Evolutionary conservation across 2,113 vertebrate genomes (phyloP).

Genomic region (Toxostoma redivivum): DNA sequence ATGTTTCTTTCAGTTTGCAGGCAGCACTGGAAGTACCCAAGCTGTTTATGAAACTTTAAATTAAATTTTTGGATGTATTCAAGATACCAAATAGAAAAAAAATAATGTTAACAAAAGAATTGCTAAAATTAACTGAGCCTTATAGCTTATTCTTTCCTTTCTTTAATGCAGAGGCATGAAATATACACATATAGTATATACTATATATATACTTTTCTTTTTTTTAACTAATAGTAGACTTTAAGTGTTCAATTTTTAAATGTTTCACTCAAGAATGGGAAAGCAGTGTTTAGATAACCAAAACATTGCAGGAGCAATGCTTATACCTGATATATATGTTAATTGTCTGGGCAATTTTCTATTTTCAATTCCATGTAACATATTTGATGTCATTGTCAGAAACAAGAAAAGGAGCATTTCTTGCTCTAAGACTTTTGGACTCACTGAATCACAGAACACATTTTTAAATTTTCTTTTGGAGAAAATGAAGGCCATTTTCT

Average conservation of each 20-base stretch:
- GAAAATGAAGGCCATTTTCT: background rate
- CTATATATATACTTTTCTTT: background rate
- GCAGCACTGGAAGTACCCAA: background rate
- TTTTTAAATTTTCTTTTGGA: background rate
- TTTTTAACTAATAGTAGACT: background rate
- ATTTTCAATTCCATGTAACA: background rate
- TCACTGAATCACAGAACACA: background rate
- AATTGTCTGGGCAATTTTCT: background rate
- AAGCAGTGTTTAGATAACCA: background rate
- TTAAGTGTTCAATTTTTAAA: background rate
- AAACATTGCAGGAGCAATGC: background rate
- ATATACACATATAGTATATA: background rate
- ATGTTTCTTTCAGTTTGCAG: background rate
- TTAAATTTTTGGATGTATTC: background rate
- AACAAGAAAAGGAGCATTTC: background rate
- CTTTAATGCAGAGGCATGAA: background rate
- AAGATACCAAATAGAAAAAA: background rate
- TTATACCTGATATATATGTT: background rate
- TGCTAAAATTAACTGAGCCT: background rate
- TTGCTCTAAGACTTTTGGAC: background rate
- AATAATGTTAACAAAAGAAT: background rate
- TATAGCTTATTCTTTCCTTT: background rate
- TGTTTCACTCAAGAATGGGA: background rate
- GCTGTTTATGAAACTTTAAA: conserved; percentile 4
- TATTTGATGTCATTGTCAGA: background rate